Conservation (phyloP, 2,888 invertebrate species). For the Digitonthophagus gazella region DNA sequence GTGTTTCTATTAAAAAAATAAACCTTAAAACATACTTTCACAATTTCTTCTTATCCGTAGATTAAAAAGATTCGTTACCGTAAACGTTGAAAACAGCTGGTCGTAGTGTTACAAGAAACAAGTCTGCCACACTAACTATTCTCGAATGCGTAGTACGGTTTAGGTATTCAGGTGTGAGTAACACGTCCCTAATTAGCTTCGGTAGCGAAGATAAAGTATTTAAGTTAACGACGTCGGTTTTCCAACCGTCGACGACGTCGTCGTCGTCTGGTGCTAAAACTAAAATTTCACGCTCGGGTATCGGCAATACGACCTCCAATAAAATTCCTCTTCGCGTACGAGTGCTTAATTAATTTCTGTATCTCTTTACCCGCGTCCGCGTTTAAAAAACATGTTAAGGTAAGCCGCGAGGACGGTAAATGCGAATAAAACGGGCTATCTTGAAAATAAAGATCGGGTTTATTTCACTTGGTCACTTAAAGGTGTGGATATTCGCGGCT, state of each 20-base stretch:
- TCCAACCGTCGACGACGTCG: too few species aligned
- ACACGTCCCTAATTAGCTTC: background rate
- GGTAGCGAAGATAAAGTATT: background rate
- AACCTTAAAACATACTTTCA: background rate
- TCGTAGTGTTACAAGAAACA: background rate
- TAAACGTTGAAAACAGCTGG: background rate
- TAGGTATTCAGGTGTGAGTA: background rate
- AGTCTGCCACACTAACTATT: background rate
- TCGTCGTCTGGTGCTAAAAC: too few species aligned
- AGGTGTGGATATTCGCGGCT: background rate
- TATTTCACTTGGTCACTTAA: background rate
- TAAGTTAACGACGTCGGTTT: background rate
- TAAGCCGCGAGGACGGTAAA: background rate
- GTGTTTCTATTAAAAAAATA: too few species aligned
- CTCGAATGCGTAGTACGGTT: background rate
- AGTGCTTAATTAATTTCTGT: background rate
- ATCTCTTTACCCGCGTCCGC: background rate
- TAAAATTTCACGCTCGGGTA: too few species aligned
- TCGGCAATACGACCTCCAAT: background rate
- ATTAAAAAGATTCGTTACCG: background rate
- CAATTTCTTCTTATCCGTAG: background rate
- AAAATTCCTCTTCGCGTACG: background rate
- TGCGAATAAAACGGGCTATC: background rate
- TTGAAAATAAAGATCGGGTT: background rate
- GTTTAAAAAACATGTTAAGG: background rate